A percentile compares a stretch with the other conserved stretches of the same genome.
These are phyloP conservation scores for Anticlea derivata DNA, from an alignment of 2,888 invertebrate species.

Conservation along the genomic window DNA sequence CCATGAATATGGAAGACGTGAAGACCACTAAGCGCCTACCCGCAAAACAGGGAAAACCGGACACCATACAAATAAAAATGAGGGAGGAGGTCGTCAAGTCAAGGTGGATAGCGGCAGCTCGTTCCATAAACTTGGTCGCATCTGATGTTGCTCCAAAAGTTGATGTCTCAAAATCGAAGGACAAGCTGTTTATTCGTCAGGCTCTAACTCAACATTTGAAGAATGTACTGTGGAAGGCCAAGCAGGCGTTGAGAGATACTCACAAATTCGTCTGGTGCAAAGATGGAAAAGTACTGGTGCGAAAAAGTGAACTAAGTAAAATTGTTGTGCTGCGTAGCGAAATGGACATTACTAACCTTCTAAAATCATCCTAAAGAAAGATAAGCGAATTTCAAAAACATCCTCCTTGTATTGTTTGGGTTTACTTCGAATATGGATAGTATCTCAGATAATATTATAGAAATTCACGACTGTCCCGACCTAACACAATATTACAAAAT, in stretches of 20 bases:
- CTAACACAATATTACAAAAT: background rate
- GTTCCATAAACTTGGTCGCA: background rate
- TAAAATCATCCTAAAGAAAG: background rate
- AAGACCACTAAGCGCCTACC: background rate
- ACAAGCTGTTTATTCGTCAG: background rate
- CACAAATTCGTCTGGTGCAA: conserved; percentile 4
- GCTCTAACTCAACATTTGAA: conserved; percentile 1
- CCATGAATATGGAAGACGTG: background rate
- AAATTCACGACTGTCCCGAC: background rate
- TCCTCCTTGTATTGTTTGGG: no score
- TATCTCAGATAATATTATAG: background rate
- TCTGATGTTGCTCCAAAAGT: background rate
- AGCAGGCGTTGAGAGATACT: conserved; percentile 1
- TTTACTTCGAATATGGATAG: conserved; percentile 1
- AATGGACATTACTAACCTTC: background rate
- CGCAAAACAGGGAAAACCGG: background rate
- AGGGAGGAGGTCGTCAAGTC: background rate
- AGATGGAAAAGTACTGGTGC: background rate
- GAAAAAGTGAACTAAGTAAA: conserved; percentile 1
- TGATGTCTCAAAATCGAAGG: background rate
- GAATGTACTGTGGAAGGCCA: conserved; percentile 1
- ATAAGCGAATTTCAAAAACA: no score
- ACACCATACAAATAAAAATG: background rate
- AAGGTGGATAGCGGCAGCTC: conserved; percentile 1
- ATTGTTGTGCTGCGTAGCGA: background rate